Percentiles rank a stretch among this genome's conserved stretches.
Conservation (phyloP, 1,140 invertebrate species). For the Bicyclus anynana region DNA sequence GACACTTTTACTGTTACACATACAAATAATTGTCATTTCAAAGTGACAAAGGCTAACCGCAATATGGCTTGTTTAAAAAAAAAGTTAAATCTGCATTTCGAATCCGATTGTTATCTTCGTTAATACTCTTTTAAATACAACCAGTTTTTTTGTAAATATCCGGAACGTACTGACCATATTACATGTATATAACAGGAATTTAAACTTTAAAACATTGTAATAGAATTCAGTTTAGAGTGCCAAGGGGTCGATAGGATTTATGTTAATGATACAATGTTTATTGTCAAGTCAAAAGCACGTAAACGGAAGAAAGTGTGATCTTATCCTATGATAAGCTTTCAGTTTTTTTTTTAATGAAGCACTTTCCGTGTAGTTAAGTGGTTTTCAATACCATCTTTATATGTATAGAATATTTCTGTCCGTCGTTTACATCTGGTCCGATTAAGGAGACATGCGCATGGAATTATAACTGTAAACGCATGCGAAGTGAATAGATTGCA, state of each 20-base stretch:
- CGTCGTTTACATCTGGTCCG: background rate
- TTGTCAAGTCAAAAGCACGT: conserved; percentile 48
- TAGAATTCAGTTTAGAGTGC: conserved; percentile 14
- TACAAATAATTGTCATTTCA: conserved; percentile 3
- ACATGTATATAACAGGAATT: background rate
- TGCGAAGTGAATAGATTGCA: conserved; percentile 19
- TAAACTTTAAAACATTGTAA: conserved; percentile 3
- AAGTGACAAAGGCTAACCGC: conserved; percentile 37
- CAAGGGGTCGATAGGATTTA: conserved; percentile 18
- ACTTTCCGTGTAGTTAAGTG: conserved; percentile 19
- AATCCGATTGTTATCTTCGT: conserved; percentile 59
- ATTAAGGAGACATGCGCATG: conserved; percentile 3
- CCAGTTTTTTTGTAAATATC: conserved; percentile 52
- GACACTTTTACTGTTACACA: background rate
- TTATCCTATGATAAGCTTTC: conserved; percentile 34
- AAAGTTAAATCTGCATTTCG: conserved; percentile 50
- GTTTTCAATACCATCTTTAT: conserved; percentile 11
- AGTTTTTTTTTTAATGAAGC: conserved; percentile 45
- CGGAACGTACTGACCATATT: conserved; percentile 36
- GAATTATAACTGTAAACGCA: conserved; percentile 18
- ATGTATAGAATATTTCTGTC: background rate
- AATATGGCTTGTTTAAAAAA: conserved; percentile 20
- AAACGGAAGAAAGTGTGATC: conserved; percentile 58
- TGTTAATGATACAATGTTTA: conserved; percentile 46
- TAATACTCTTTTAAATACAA: conserved; percentile 50